Conservation (phyloP, 2,888 invertebrate species). For the Congeria kusceri region DNA sequence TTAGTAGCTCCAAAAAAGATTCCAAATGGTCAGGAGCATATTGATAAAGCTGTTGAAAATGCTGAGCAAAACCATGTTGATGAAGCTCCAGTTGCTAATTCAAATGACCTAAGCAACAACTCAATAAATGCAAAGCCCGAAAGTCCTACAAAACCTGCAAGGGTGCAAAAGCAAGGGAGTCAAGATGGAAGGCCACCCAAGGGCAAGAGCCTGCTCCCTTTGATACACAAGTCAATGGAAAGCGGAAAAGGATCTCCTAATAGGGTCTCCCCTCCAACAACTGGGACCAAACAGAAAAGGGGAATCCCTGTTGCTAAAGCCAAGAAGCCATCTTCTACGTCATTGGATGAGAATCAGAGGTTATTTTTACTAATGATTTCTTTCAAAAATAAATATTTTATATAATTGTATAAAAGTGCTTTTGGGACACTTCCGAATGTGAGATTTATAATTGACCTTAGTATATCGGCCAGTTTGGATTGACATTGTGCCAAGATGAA, state of each 20-base stretch:
- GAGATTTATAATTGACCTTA: too few species aligned
- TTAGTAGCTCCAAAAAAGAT: conserved; percentile 55
- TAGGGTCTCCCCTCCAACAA: conserved; percentile 38
- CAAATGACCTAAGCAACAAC: neutral
- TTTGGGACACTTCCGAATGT: too few species aligned
- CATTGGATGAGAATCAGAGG: conserved; percentile 40
- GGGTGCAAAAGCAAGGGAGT: conserved; percentile 58
- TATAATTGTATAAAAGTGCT: neutral
- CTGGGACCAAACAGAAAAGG: conserved; percentile 39
- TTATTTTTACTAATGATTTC: neutral
- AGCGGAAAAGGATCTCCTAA: conserved; percentile 40
- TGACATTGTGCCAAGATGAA: too few species aligned
- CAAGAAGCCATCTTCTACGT: conserved; percentile 46
- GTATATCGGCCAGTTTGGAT: too few species aligned
- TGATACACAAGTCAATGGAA: conserved; percentile 60
- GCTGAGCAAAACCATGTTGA: conserved; percentile 25
- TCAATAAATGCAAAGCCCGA: conserved; percentile 40
- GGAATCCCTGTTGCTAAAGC: conserved; percentile 62
- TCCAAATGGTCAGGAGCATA: conserved; percentile 21
- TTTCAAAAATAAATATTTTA: too few species aligned
- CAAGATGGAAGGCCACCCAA: conserved; percentile 53
- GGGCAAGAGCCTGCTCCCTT: conserved; percentile 58
- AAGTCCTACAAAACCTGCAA: conserved; percentile 59
- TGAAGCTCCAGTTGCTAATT: conserved; percentile 26
- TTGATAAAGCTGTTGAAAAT: conserved; percentile 1